Conservation (phyloP, 2,113 vertebrate species). For the Tupaia chinensis region DNA sequence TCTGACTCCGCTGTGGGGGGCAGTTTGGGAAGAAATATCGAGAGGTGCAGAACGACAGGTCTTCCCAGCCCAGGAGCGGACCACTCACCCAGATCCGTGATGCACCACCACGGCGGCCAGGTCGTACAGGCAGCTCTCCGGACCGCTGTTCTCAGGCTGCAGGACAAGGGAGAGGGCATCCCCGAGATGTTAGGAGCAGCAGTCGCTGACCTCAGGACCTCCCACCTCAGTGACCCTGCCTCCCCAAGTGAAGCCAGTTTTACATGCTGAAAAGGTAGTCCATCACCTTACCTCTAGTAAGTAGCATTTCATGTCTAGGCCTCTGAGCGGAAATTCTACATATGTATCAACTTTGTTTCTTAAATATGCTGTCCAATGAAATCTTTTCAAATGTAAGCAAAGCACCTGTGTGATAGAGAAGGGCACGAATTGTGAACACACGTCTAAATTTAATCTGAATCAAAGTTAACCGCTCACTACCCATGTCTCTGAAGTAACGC, state of each 20-base stretch:
- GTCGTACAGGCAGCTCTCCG: conserved; percentile 95
- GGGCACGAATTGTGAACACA: background rate
- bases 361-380: conserved; percentile 99
- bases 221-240: background rate
- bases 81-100: conserved; percentile 97
- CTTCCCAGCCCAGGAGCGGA: background rate
- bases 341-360: conserved; percentile 99
- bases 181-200: conserved; percentile 15
- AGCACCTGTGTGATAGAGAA: conserved; percentile 90
- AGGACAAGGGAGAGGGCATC: conserved; percentile 51
- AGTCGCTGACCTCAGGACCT: background rate
- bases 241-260: background rate
- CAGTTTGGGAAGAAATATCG: background rate
- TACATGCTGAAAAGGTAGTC: background rate
- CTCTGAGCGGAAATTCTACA: conserved; percentile 95
- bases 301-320: conserved; percentile 97
- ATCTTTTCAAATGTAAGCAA: conserved; percentile 98
- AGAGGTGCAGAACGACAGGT: background rate
- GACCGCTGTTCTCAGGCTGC: conserved; percentile 94
- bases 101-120: conserved; percentile 97
- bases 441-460: background rate
- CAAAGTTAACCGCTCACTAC: background rate
- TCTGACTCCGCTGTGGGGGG: background rate
- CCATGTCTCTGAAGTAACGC: background rate
- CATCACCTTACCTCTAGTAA: conserved; percentile 93